These are phyloP conservation scores for Heterohyrax brucei DNA, from an alignment of 2,797 vertebrate species.

Conservation along the genomic window DNA sequence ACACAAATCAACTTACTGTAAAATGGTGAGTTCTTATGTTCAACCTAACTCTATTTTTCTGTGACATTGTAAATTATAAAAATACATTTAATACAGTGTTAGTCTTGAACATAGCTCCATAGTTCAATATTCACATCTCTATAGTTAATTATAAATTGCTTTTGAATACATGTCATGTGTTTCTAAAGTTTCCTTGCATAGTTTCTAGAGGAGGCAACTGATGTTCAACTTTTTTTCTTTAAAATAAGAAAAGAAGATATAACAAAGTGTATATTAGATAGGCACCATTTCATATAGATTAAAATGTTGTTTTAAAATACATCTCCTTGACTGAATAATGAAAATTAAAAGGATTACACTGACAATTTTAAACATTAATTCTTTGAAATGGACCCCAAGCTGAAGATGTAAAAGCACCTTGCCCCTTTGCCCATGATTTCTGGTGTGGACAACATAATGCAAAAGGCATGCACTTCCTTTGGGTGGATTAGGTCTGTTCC, in stretches of 20 bases:
- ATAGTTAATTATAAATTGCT: not conserved
- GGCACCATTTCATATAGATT: not conserved
- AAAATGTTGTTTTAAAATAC: slow-evolving; percentile 48
- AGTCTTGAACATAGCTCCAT: not conserved
- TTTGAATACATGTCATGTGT: not conserved
- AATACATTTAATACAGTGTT: slow-evolving; percentile 16
- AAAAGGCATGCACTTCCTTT: not conserved
- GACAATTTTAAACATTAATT: slow-evolving; percentile 8
- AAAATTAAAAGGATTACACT: not conserved
- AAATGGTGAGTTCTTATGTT: slow-evolving; percentile 26
- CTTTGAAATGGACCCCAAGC: not conserved
- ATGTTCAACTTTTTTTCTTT: slow-evolving; percentile 42
- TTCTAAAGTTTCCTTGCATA: not conserved
- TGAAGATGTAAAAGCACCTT: not conserved
- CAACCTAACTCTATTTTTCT: slow-evolving; percentile 19
- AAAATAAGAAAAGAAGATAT: slow-evolving; percentile 59
- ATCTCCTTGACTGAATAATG: not conserved
- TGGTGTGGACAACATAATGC: not conserved
- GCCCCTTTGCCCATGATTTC: not conserved
- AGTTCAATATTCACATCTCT: slow-evolving; percentile 44
- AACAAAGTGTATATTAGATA: not conserved
- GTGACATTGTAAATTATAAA: slow-evolving; percentile 41
- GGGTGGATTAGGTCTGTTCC: not conserved
- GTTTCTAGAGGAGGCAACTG: not conserved
- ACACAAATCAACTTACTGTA: not conserved